phyloP scores from a whole-genome alignment of 2,888 invertebrate species.

The Papilio protenor region DNA sequence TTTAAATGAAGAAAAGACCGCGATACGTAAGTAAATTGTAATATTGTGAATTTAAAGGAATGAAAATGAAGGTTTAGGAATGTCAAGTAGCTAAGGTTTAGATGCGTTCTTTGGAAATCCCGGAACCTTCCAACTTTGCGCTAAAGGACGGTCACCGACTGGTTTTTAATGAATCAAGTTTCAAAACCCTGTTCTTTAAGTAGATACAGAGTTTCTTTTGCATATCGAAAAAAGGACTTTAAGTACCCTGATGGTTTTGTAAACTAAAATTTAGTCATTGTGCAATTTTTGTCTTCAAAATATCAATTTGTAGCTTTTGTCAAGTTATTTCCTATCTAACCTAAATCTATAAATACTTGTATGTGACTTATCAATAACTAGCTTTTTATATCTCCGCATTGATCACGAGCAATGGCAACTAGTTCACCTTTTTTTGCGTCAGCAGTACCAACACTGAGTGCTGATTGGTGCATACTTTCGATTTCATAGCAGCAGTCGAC shows the following conservation, averaged over 20 bases:
- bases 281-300: not conserved
- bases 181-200: not conserved
- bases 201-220: not conserved
- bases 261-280: not conserved
- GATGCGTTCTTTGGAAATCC: not conserved
- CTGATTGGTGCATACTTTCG: constrained; percentile 65
- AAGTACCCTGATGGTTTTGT: not conserved
- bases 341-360: constrained; percentile 2
- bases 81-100: too few relatives aligned
- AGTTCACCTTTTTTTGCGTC: constrained; percentile 57
- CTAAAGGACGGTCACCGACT: not conserved
- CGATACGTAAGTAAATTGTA: too few relatives aligned
- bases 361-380: constrained; percentile 40
- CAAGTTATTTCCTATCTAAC: constrained; percentile 1
- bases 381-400: constrained; percentile 21
- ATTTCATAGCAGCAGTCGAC: constrained; percentile 70
- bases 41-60: too few relatives aligned
- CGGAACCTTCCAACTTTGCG: not conserved
- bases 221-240: not conserved
- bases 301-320: not conserved
- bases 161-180: not conserved
- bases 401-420: constrained; percentile 52
- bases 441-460: constrained; percentile 52
- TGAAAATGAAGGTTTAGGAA: too few relatives aligned
- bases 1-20: not conserved